These are phyloP conservation scores for Albula goreensis DNA, from an alignment of 2,113 vertebrate species.

Conservation along the genomic window DNA sequence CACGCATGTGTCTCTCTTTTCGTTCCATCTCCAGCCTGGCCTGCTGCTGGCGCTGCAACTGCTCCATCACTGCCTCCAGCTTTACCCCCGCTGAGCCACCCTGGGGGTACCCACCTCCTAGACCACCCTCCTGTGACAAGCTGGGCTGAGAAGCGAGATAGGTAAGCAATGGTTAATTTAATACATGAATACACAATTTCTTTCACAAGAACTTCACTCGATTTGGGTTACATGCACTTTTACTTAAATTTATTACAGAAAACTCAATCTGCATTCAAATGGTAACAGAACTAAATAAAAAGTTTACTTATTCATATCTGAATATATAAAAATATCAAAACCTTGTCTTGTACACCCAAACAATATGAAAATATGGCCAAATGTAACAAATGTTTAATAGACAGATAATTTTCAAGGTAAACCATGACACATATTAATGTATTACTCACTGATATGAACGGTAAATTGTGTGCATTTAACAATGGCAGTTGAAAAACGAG, in stretches of 20 bases:
- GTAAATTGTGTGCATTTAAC: too few species aligned
- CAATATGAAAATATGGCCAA: background rate
- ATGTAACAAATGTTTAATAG: too few species aligned
- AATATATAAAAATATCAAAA: background rate
- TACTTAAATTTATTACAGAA: background rate
- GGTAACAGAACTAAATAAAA: too few species aligned
- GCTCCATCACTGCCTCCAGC: constrained; percentile 85
- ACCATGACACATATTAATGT: too few species aligned
- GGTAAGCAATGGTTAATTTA: background rate
- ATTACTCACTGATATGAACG: too few species aligned
- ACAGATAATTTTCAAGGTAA: too few species aligned
- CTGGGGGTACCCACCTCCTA: constrained; percentile 67
- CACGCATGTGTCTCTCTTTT: constrained; percentile 80
- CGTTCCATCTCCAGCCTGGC: constrained; percentile 82
- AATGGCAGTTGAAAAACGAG: too few species aligned
- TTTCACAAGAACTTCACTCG: background rate
- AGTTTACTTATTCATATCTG: background rate
- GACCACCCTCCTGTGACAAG: constrained; percentile 64
- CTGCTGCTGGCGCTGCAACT: constrained; percentile 84
- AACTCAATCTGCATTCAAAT: background rate
- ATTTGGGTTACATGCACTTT: background rate
- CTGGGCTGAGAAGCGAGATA: constrained; percentile 58
- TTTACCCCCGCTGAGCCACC: constrained; percentile 72
- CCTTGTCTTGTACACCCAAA: too few species aligned
- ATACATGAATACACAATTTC: background rate